phyloP scores from a whole-genome alignment of 2,113 vertebrate species.

The Brienomyrus longianalis region DNA sequence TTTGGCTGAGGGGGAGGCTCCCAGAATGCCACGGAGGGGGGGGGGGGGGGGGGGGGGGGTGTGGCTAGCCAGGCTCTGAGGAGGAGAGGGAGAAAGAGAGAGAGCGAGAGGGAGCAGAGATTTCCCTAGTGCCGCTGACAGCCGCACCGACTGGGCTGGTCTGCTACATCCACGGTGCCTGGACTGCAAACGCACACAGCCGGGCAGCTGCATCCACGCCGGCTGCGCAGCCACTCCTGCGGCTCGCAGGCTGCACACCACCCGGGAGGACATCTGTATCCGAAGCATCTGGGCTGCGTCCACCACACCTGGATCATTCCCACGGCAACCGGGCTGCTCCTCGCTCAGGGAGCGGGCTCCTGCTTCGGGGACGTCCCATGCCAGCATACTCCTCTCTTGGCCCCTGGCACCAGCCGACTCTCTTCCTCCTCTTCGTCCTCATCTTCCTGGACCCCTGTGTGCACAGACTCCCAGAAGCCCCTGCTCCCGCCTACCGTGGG shows the following conservation, averaged over 20 bases:
- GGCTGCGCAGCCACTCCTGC: background rate
- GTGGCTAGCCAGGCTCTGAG: background rate
- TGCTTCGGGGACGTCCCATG: background rate
- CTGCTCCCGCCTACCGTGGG: constrained; percentile 35
- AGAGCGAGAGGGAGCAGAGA: background rate
- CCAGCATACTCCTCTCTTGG: background rate
- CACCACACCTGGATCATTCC: background rate
- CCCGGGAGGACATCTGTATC: background rate
- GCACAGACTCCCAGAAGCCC: background rate
- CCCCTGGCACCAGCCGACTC: background rate
- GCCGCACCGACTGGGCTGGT: background rate
- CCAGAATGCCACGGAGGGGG: background rate
- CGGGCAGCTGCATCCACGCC: background rate
- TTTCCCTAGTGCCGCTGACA: constrained; percentile 11
- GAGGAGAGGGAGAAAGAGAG: background rate
- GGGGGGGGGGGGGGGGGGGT: background rate
- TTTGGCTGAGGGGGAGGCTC: background rate
- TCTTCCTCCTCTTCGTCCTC: background rate
- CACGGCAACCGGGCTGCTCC: background rate
- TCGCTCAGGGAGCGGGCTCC: background rate
- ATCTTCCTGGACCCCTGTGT: background rate
- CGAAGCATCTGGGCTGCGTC: background rate
- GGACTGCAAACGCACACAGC: background rate
- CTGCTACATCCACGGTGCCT: background rate
- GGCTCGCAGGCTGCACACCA: background rate